phyloP scores from a whole-genome alignment of 2,888 invertebrate species.

The Deilephila porcellus region DNA sequence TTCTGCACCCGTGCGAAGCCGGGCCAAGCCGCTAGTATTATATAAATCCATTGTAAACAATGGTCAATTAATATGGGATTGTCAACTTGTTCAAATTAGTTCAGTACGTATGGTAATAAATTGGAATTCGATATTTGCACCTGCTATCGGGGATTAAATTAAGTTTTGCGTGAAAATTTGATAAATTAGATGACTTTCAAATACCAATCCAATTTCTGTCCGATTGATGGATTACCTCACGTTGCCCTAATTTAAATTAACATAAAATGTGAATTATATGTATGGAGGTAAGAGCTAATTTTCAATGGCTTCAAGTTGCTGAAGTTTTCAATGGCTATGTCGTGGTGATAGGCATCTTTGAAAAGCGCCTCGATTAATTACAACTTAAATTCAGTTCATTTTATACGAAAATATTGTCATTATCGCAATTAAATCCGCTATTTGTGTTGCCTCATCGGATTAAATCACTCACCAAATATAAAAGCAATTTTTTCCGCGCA shows the following conservation, averaged over 20 bases:
- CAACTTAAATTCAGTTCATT: background rate
- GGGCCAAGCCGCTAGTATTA: too few species aligned
- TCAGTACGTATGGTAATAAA: slow-evolving; percentile 24
- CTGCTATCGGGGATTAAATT: slow-evolving; percentile 50
- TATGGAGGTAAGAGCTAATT: slow-evolving; percentile 26
- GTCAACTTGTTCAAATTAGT: background rate
- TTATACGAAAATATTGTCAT: background rate
- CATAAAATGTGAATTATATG: slow-evolving; percentile 40
- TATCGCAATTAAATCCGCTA: background rate
- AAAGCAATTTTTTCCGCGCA: too few species aligned
- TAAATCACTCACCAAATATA: too few species aligned
- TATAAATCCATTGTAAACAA: background rate
- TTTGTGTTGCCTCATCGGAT: too few species aligned
- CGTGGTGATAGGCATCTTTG: background rate
- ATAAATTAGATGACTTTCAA: slow-evolving; percentile 61
- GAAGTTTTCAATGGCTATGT: background rate
- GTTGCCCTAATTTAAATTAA: slow-evolving; percentile 34
- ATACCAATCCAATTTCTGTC: slow-evolving; percentile 53
- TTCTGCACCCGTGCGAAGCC: too few species aligned
- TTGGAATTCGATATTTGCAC: slow-evolving; percentile 45
- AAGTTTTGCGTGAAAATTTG: slow-evolving; percentile 52
- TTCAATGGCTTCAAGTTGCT: background rate
- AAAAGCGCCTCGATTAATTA: background rate
- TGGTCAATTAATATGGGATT: background rate
- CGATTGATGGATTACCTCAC: slow-evolving; percentile 55